Evolutionary conservation across 2,888 invertebrate species (phyloP).

Genomic region (Eupithecia subumbrata): DNA sequence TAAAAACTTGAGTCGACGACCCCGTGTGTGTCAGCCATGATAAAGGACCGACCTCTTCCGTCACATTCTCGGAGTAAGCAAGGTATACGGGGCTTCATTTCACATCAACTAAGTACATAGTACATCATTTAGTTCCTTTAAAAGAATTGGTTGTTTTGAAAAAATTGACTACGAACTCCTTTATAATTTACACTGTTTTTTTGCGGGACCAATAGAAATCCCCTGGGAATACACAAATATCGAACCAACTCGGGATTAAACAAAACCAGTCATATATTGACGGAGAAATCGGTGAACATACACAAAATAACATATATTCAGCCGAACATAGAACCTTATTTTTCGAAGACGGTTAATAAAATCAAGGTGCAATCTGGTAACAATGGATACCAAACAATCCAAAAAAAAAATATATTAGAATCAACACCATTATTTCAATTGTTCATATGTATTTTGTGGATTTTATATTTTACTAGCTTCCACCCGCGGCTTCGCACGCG

Average conservation of each 20-base stretch:
- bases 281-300: not conserved
- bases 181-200: too few species aligned
- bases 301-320: not conserved
- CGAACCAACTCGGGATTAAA: not conserved
- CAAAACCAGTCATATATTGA: not conserved
- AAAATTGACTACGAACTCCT: too few species aligned
- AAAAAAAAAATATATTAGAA: not conserved
- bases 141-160: not conserved
- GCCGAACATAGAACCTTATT: not conserved
- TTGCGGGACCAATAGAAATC: too few species aligned
- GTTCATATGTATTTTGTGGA: too few species aligned
- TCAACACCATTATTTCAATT: too few species aligned
- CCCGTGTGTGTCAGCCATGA: conserved; percentile 77
- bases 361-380: not conserved
- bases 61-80: conserved; percentile 38
- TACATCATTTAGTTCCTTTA: not conserved
- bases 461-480: too few species aligned
- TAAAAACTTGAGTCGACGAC: conserved; percentile 78
- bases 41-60: conserved; percentile 70
- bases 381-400: not conserved
- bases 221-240: not conserved
- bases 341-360: not conserved
- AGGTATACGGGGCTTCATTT: not conserved
- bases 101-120: not conserved
- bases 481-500: too few species aligned